A percentile compares a stretch with the other conserved stretches of the same genome.
phyloP scores from a whole-genome alignment of 1,140 invertebrate species.

The Bombus cullumanus region DNA sequence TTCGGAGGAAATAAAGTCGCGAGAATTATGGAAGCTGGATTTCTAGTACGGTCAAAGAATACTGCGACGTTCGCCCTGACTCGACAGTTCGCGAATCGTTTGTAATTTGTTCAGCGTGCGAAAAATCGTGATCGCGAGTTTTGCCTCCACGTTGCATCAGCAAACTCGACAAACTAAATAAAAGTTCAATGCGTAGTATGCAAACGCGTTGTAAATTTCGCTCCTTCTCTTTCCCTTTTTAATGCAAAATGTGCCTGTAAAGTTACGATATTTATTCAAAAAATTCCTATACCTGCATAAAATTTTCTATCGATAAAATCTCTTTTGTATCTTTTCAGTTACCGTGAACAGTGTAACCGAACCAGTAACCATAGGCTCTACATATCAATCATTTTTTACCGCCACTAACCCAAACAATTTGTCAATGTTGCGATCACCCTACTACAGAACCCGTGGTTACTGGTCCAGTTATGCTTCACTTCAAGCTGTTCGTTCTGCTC shows the following conservation, averaged over 20 bases:
- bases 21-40: neutral
- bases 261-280: neutral
- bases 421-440: neutral
- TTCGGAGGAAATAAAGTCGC: neutral
- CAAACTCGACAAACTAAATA: neutral
- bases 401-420: neutral
- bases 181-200: neutral
- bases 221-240: no score
- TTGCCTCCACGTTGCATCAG: neutral
- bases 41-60: neutral
- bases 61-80: neutral
- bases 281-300: neutral
- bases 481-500: no score
- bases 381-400: neutral
- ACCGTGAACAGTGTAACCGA: neutral
- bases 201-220: no score
- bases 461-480: neutral
- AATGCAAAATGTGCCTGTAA: no score
- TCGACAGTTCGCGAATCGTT: neutral
- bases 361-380: neutral
- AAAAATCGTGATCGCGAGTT: neutral
- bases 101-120: neutral
- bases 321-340: neutral
- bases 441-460: neutral
- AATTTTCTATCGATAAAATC: neutral